Base-by-base conservation (phyloP, 2,797 vertebrate species). In the Prionace glauca region DNA sequence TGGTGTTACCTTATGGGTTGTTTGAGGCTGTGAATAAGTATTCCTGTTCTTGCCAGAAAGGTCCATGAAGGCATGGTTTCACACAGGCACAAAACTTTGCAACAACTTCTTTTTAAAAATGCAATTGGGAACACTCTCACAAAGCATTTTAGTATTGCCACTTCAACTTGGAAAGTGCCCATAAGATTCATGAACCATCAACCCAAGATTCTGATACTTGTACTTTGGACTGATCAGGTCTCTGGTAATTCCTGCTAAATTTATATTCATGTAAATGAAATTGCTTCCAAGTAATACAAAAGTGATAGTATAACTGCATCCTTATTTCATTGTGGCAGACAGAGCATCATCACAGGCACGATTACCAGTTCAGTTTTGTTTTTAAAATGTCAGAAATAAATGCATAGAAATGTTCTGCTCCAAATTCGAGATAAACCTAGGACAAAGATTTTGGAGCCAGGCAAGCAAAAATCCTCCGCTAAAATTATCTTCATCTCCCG, bases 81-180 rank as follows among this genome's bases (percentile, higher is more conserved):
- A 67, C 56, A 62, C 62, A 60, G 29, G 3, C 3, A 62, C 62
- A 92, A 92, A 24, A 69, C 67, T 36, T 20, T 62, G 14, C 87
- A 91, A 36, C 8, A 62, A 62, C 16, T 24, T 41, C 16, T 24
- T 41, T 36, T 67, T 69, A 1, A 5, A 90, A 41, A 41, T 41
- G 60, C 26, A 29, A n/a, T 36, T 92, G 90, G 65, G 65, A 92
- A 36, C 62, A 67, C 2, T 60, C n/a, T 24, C 32, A 41, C 62
- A 92, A 56, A 36, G n/a, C n/a, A 69, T 67, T 45, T 84, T 69
- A 41, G 36, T 69, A 69, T 69, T n/a, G 36, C 90, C 90, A 69
- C 32, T 91, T 91, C 88, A 91, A 67, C 32, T 91, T 91, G 60
- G 62, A 91, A 67, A 91, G 88, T 91, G 88, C 88, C 86, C 60